Evolutionary conservation across 2,888 invertebrate species (phyloP).

Genomic region (Thymelicus acteon): DNA sequence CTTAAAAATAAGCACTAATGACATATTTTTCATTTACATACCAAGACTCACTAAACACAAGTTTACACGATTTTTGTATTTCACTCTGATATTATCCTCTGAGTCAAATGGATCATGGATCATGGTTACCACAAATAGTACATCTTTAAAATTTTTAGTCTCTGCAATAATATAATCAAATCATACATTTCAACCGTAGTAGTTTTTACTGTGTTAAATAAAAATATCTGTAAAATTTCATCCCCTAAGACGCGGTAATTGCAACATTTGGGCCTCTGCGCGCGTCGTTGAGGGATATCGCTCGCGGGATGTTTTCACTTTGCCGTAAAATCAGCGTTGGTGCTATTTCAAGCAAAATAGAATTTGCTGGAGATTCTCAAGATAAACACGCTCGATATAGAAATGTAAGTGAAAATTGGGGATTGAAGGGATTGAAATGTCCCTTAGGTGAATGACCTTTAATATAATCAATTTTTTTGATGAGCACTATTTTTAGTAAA

Average conservation of each 20-base stretch:
- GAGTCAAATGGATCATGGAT: no score
- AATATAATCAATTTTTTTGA: no score
- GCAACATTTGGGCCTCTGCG: neutral
- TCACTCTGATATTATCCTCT: no score
- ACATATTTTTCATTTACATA: no score
- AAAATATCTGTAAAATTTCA: neutral
- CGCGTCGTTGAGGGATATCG: constrained; percentile 11
- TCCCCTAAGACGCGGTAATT: neutral
- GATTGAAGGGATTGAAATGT: constrained; percentile 1
- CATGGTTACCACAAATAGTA: no score
- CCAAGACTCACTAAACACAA: no score
- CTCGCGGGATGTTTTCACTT: constrained; percentile 28
- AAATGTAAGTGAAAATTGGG: neutral
- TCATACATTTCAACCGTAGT: no score
- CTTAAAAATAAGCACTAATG: no score
- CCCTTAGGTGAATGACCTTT: neutral
- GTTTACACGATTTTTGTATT: no score
- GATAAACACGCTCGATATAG: constrained; percentile 20
- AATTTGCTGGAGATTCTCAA: constrained; percentile 26
- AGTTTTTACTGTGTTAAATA: neutral
- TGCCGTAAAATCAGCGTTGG: constrained; percentile 22
- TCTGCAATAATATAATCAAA: no score
- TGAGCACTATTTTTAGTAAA: no score
- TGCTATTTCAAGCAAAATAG: constrained; percentile 24
- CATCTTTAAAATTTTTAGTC: no score